These are phyloP conservation scores for Cygnus olor DNA, from an alignment of 2,797 vertebrate species.

Conservation along the genomic window DNA sequence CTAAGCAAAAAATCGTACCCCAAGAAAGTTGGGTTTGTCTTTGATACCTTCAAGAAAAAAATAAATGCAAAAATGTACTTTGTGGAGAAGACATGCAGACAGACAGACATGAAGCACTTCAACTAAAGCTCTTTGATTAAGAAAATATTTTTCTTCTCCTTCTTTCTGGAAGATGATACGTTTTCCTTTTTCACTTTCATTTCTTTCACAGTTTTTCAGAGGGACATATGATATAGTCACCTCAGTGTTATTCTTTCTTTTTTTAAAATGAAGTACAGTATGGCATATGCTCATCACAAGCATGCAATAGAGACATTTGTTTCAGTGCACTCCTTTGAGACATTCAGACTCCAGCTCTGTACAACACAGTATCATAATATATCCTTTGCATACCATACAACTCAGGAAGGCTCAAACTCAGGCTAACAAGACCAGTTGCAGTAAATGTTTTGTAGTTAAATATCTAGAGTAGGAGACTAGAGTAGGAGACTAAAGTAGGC, in stretches of 20 bases:
- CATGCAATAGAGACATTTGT: rapidly evolving
- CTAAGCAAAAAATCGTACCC: background rate
- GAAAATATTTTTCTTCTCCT: background rate
- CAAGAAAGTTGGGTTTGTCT: background rate
- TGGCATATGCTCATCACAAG: background rate
- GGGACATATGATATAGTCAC: background rate
- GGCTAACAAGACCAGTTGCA: background rate
- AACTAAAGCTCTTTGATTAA: background rate
- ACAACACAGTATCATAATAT: background rate
- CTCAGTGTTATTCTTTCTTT: background rate
- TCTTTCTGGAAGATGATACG: background rate
- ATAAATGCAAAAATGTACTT: background rate
- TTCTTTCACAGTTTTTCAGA: slow-evolving; percentile 19
- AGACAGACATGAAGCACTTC: background rate
- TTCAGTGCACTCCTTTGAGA: background rate
- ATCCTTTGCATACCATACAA: background rate
- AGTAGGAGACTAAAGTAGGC: background rate
- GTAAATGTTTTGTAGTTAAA: slow-evolving; percentile 3
- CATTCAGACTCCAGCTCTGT: background rate
- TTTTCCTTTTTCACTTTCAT: background rate
- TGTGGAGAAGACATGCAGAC: background rate
- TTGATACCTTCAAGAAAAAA: background rate
- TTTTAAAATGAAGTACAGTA: background rate
- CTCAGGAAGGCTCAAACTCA: background rate
- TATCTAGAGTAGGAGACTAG: background rate